Conservation (phyloP, 2,888 invertebrate species). For the Colletes collaris region DNA sequence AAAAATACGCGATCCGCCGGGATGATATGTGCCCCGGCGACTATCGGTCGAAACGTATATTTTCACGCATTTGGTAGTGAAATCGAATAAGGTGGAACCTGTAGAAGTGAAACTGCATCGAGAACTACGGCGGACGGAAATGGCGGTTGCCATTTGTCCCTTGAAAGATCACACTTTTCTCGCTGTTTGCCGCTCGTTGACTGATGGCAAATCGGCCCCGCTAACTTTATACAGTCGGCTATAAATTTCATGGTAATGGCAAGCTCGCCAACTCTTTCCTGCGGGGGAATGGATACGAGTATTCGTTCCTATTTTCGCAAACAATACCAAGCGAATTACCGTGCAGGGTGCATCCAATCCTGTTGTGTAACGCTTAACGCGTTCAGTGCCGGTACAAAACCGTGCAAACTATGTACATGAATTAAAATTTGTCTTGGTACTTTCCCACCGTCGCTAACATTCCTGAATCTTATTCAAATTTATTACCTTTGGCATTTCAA, state of each 20-base stretch:
- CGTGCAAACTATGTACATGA: no score
- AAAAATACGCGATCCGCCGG: conserved; percentile 56
- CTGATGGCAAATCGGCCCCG: conserved; percentile 46
- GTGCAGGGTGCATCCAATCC: no score
- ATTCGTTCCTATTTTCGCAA: neutral
- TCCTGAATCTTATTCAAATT: no score
- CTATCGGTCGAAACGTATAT: conserved; percentile 54
- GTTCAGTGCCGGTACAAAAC: no score
- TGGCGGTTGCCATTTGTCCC: conserved; percentile 55
- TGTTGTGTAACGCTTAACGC: no score
- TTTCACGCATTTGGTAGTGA: conserved; percentile 66
- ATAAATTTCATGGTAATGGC: conserved; percentile 32
- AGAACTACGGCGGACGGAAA: conserved; percentile 39
- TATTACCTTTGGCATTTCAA: no score
- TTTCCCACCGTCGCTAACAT: no score
- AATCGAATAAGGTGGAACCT: conserved; percentile 58
- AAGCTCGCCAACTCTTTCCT: neutral
- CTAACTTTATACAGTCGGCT: conserved; percentile 42
- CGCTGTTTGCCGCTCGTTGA: conserved; percentile 39
- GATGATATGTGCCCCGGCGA: conserved; percentile 57
- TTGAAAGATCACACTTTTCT: conserved; percentile 46
- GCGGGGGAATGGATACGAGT: neutral
- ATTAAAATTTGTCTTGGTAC: no score
- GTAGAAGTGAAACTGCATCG: conserved; percentile 43
- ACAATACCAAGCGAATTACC: neutral